A percentile compares a stretch with the other conserved stretches of the same genome.
These are phyloP conservation scores for Falco rusticolus DNA, from an alignment of 2,797 vertebrate genomes.

Conservation along the genomic window DNA sequence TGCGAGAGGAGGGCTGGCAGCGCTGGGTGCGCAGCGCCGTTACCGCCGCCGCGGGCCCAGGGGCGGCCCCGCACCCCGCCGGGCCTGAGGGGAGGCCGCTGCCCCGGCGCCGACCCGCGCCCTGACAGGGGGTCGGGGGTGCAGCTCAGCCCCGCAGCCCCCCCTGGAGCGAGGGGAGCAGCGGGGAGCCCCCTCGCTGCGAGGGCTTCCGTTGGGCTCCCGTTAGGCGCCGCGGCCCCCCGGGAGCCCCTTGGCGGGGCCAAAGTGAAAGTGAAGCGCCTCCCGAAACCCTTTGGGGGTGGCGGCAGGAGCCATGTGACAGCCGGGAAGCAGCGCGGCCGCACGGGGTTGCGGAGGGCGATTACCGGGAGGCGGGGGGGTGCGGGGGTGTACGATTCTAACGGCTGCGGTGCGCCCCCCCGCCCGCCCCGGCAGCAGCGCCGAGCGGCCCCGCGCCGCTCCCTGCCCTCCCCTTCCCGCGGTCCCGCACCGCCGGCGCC, in stretches of 20 bases:
- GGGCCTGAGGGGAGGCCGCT: background rate
- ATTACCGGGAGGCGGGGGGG: background rate
- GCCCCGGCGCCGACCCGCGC: too few species aligned
- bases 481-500: background rate
- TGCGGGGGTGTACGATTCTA: too few species aligned
- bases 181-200: background rate
- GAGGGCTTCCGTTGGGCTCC: background rate
- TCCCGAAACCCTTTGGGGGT: background rate
- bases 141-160: background rate
- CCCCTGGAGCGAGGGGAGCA: background rate
- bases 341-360: background rate
- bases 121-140: background rate
- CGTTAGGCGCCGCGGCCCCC: background rate
- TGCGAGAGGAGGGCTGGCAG: background rate
- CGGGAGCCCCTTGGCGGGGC: background rate
- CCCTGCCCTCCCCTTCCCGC: too few species aligned
- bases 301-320: constrained; percentile 65
- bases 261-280: constrained; percentile 66
- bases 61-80: background rate
- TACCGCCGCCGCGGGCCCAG: background rate
- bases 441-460: background rate
- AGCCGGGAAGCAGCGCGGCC: constrained; percentile 14
- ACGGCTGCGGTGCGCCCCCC: background rate
- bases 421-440: background rate
- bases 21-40: background rate